Base-by-base conservation (phyloP, 2,797 vertebrate genomes). In the Melanotaenia boesemani region DNA sequence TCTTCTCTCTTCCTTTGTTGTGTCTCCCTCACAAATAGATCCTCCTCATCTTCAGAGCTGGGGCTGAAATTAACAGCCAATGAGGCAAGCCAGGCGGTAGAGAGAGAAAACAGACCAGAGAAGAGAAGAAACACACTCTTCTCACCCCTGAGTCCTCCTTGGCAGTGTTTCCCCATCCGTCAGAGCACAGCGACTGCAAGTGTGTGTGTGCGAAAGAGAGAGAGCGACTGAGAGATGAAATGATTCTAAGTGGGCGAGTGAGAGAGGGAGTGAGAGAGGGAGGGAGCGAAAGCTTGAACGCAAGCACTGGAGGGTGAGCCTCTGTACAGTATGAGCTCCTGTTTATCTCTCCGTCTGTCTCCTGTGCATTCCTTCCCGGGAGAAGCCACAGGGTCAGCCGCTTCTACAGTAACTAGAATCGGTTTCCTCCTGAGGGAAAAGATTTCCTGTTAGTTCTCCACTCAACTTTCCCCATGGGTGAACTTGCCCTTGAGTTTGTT, bases 161-260 rank as follows among this genome's bases (percentile, higher is more conserved):
- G 85, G 89, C 83, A 83, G 83, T 84, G 89, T 89, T 86, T 94
- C 91, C 87, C 85, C 88, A 91, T 91, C 86, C 76, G 90, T 84
- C 87, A 86, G 85, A 86, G 89, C 85, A 46, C 88, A 77, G 88
- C 80, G 50, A 89, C 85, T 86, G 90, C 74, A 86, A 76, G 89
- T 54, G 86, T 74, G 84, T 36, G 65, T 46, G 44, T 20, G 44
- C 5, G 3, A n/a, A 10, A 39, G 70, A 10, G 68, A 67, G 82
- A 36, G 76, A 65, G 74, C 36, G 76, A 62, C 76, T 69, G 79
- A 57, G 83, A 82, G 79, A 88, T 79, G 81, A 85, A 81, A 80
- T 67, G 87, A 85, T 84, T 83, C 71, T 81, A 82, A 84, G 86
- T 83, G 90, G 83, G 86, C 62, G 85, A 88, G 86, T 63, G 82